Evolutionary conservation across 2,888 invertebrate genomes (phyloP).

Genomic region (Conops quadrifasciatus): DNA sequence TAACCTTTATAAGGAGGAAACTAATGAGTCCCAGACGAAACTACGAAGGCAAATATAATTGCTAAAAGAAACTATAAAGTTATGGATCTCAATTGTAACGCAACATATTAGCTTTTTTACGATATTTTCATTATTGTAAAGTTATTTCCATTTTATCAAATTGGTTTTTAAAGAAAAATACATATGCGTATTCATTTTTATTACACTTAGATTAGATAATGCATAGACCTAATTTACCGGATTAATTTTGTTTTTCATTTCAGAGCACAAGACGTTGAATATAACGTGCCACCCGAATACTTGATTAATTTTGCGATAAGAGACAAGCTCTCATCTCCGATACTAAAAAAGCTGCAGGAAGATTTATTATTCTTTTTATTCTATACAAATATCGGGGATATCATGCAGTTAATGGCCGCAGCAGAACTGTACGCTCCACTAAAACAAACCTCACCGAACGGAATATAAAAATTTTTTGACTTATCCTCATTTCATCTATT

Average conservation of each 20-base stretch:
- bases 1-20: too few species aligned
- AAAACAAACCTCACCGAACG: not conserved
- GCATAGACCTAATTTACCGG: not conserved
- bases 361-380: conserved; percentile 99
- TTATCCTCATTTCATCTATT: conserved; percentile 34
- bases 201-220: not conserved
- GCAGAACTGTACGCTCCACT: conserved; percentile 85
- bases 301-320: conserved; percentile 96
- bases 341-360: conserved; percentile 97
- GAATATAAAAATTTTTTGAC: not conserved
- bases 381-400: conserved; percentile 98
- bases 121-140: too few species aligned
- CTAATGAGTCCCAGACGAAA: too few species aligned
- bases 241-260: conserved; percentile 38
- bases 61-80: too few species aligned
- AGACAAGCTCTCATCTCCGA: conserved; percentile 94
- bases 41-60: too few species aligned
- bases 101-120: too few species aligned
- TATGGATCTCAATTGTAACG: too few species aligned
- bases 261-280: conserved; percentile 98
- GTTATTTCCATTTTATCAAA: too few species aligned
- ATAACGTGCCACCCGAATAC: conserved; percentile 98
- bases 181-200: not conserved
- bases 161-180: too few species aligned
- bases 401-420: conserved; percentile 96